phyloP scores from a whole-genome alignment of 2,888 invertebrate genomes.

The Morinoia aosen region DNA sequence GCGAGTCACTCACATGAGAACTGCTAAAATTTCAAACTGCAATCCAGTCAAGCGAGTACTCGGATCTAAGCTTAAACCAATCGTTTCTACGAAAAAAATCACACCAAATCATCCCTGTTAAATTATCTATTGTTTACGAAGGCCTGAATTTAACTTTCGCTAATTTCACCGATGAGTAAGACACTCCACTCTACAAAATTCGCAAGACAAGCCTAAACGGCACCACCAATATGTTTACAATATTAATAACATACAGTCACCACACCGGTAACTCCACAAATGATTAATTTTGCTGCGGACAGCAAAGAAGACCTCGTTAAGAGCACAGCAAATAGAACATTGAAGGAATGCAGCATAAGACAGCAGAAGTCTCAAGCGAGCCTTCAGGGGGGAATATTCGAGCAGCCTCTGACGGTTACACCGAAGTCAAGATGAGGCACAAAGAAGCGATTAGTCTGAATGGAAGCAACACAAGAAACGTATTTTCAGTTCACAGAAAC shows the following conservation, averaged over 20 bases:
- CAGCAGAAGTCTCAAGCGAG: background rate
- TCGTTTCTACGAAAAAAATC: background rate
- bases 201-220: background rate
- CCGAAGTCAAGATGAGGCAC: background rate
- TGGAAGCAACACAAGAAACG: background rate
- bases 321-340: background rate
- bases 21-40: background rate
- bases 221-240: background rate
- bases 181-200: background rate
- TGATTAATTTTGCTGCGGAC: background rate
- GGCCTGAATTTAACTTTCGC: background rate
- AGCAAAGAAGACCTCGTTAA: background rate
- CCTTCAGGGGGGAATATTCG: background rate
- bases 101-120: background rate
- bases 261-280: background rate
- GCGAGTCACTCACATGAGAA: background rate
- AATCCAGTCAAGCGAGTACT: background rate
- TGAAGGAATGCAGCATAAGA: constrained; percentile 4
- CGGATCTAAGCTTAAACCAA: background rate
- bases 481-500: background rate
- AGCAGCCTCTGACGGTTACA: background rate
- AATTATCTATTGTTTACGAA: background rate
- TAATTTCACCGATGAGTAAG: background rate
- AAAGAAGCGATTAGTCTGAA: background rate
- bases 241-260: background rate